phyloP scores from a whole-genome alignment of 1,140 invertebrate species.

The Lordiphosa clarofinis region DNA sequence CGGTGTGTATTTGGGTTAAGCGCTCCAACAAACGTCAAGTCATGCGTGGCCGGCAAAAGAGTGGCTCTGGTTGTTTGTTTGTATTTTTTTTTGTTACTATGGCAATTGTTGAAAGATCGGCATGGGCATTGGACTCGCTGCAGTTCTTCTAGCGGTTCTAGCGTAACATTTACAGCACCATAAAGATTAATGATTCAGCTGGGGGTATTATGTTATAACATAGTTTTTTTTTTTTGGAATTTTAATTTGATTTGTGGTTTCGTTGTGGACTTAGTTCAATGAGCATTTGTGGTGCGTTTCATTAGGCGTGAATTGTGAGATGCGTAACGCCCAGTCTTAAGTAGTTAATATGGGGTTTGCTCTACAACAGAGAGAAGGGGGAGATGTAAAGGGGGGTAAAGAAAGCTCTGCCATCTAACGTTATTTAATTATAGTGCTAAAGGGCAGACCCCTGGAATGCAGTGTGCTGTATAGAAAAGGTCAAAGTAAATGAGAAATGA shows the following conservation, averaged over 20 bases:
- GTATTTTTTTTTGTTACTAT: conserved; percentile 23
- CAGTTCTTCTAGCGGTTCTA: conserved; percentile 43
- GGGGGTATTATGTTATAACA: conserved; percentile 28
- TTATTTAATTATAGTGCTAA: conserved; percentile 47
- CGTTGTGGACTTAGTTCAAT: conserved; percentile 33
- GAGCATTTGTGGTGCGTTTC: conserved; percentile 31
- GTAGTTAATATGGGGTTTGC: conserved; percentile 51
- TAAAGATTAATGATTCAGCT: conserved; percentile 35
- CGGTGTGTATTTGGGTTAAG: conserved; percentile 60
- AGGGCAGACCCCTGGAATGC: conserved; percentile 20
- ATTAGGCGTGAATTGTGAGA: conserved; percentile 38
- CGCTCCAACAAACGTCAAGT: conserved; percentile 60
- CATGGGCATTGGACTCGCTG: conserved; percentile 25
- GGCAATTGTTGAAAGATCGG: conserved; percentile 22
- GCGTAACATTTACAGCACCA: conserved; percentile 16
- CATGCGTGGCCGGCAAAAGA: conserved; percentile 57
- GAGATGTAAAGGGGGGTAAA: no score
- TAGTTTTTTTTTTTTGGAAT: conserved; percentile 42
- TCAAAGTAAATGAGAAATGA: conserved; percentile 10
- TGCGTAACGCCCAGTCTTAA: conserved; percentile 52
- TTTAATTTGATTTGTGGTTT: conserved; percentile 72
- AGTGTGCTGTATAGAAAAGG: conserved; percentile 5
- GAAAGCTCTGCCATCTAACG: no score
- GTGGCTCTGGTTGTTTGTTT: conserved; percentile 13
- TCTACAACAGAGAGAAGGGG: no score